A percentile compares a stretch with the other conserved stretches of the same genome.
Conservation (phyloP, 2,113 vertebrate genomes). For the Ptilorrhoa leucosticta region DNA sequence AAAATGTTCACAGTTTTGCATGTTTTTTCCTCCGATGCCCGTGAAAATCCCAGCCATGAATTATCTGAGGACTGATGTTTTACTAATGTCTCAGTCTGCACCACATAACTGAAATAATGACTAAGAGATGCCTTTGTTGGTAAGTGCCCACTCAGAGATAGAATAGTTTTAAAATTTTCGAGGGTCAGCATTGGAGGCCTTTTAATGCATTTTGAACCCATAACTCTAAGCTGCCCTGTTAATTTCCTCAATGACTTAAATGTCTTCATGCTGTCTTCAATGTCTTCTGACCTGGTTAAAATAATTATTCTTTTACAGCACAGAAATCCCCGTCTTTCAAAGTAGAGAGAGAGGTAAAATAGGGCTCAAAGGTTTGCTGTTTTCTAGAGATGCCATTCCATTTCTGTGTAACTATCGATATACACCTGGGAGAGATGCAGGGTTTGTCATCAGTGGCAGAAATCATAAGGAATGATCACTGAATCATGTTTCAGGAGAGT, state of each 20-base stretch:
- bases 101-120: not conserved
- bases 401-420: fast-evolving
- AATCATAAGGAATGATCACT: not conserved
- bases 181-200: not conserved
- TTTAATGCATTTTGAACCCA: not conserved
- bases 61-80: not conserved
- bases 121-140: not conserved
- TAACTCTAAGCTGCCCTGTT: not conserved
- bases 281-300: not conserved
- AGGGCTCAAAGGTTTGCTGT: fast-evolving
- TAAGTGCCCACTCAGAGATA: not conserved
- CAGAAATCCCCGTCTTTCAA: not conserved
- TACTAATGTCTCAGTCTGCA: not conserved
- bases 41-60: not conserved
- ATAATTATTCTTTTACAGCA: not conserved
- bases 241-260: not conserved
- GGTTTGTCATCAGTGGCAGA: not conserved
- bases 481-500: not conserved
- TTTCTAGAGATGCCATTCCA: not conserved
- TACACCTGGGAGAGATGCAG: not conserved
- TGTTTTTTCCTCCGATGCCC: not conserved
- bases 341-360: not conserved
- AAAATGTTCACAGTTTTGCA: not conserved
- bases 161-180: not conserved
- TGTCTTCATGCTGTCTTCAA: not conserved